phyloP scores from a whole-genome alignment of 2,797 vertebrate species.

The Tokudaia tokunoshimensis region DNA sequence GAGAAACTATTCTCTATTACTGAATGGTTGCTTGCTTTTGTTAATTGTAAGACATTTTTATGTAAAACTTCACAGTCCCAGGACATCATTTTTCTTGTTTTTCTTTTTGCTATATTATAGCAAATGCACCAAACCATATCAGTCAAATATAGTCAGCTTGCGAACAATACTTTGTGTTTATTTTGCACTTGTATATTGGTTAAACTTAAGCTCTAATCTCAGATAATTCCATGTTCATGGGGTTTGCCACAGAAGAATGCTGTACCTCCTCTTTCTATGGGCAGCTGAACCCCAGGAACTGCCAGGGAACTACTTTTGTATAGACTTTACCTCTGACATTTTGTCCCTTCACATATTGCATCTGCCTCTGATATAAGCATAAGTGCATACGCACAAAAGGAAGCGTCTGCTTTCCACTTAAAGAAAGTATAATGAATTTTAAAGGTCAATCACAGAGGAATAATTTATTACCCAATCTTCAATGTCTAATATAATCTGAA shows the following conservation, averaged over 20 bases:
- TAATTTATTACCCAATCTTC: slow-evolving; percentile 13
- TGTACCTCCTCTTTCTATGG: background rate
- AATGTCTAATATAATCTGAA: background rate
- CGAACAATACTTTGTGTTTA: slow-evolving; percentile 5
- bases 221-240: background rate
- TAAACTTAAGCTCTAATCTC: slow-evolving; percentile 48
- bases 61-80: background rate
- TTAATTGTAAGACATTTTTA: background rate
- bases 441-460: slow-evolving; percentile 75
- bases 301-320: background rate
- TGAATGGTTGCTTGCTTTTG: background rate
- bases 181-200: background rate
- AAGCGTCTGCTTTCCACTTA: slow-evolving; percentile 69
- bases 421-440: slow-evolving; percentile 72
- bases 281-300: slow-evolving; percentile 23
- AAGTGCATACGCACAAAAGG: slow-evolving; percentile 67
- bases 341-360: slow-evolving; percentile 65
- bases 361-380: slow-evolving; percentile 65
- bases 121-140: background rate
- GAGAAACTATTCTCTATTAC: background rate
- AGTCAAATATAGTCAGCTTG: background rate
- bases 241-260: slow-evolving; percentile 1
- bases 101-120: background rate
- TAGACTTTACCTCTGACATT: slow-evolving; percentile 68
- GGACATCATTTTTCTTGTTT: background rate